Conservation (phyloP, 2,888 invertebrate species). For the Apodemia duryi region DNA sequence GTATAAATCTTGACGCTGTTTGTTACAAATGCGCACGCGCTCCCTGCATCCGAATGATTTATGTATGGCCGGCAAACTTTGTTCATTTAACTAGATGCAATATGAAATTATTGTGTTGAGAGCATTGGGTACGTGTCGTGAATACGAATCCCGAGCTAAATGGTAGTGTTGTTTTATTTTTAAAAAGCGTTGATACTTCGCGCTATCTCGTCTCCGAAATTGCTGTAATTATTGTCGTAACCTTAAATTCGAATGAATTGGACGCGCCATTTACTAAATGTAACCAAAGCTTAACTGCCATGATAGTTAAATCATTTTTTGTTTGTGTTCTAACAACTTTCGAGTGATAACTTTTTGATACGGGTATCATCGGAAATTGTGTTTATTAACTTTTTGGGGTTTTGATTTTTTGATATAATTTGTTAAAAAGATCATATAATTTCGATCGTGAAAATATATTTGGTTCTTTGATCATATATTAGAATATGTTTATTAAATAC, state of each 20-base stretch:
- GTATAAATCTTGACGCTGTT: conserved; percentile 29
- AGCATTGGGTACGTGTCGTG: conserved; percentile 50
- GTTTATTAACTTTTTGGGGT: conserved; percentile 1
- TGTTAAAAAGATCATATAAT: not conserved
- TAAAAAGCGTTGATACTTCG: conserved; percentile 46
- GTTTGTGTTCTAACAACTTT: not conserved
- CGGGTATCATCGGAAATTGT: conserved; percentile 5
- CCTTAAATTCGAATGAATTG: conserved; percentile 1
- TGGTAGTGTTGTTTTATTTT: conserved; percentile 40
- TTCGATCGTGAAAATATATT: conserved; percentile 2
- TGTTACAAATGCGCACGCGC: conserved; percentile 54
- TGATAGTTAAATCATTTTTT: not conserved
- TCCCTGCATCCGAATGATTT: conserved; percentile 60
- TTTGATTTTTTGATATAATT: not conserved
- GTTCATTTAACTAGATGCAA: conserved; percentile 61
- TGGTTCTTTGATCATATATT: not conserved
- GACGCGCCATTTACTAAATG: conserved; percentile 3
- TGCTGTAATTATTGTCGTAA: conserved; percentile 56
- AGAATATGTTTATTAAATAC: not conserved
- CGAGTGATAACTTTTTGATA: not conserved
- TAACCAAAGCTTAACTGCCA: conserved; percentile 2
- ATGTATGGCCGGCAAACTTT: conserved; percentile 55
- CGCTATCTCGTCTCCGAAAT: conserved; percentile 53
- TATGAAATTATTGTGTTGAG: conserved; percentile 59
- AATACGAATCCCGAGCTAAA: conserved; percentile 46